A percentile compares a stretch with the other conserved stretches of the same genome.
Evolutionary conservation across 1,140 invertebrate species (phyloP).

Genomic region (Cylas formicarius): DNA sequence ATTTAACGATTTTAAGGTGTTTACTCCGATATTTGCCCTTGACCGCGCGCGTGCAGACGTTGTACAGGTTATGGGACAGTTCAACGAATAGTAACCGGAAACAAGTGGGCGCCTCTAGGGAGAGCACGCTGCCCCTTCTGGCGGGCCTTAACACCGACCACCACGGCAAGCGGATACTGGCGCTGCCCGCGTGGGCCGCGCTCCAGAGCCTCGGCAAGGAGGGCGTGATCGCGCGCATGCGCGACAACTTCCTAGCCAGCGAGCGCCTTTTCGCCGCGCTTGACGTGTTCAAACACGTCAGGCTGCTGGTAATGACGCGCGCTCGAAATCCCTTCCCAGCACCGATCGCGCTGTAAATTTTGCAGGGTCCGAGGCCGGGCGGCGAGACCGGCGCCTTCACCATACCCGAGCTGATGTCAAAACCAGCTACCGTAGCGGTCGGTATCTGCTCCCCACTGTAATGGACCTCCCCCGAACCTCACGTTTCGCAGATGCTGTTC

Average conservation of each 20-base stretch:
- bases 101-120: conserved; percentile 48
- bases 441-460: conserved; percentile 49
- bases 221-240: conserved; percentile 63
- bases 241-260: conserved; percentile 67
- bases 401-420: conserved; percentile 56
- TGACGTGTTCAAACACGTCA: conserved; percentile 61
- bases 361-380: conserved; percentile 63
- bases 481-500: conserved; percentile 56
- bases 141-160: conserved; percentile 56
- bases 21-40: too few species aligned
- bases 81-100: conserved; percentile 30
- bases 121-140: conserved; percentile 62
- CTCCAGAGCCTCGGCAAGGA: conserved; percentile 71
- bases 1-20: too few species aligned
- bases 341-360: conserved; percentile 13
- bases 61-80: conserved; percentile 48
- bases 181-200: conserved; percentile 76
- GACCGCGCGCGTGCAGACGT: too few species aligned
- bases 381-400: conserved; percentile 59
- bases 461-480: conserved; percentile 44
- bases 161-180: conserved; percentile 56
- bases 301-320: conserved; percentile 60
- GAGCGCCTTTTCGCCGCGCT: conserved; percentile 66
- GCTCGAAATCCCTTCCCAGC: background rate
- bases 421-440: conserved; percentile 55